Evolutionary conservation across 2,888 invertebrate species (phyloP).

Genomic region (Xiphydria camelus): DNA sequence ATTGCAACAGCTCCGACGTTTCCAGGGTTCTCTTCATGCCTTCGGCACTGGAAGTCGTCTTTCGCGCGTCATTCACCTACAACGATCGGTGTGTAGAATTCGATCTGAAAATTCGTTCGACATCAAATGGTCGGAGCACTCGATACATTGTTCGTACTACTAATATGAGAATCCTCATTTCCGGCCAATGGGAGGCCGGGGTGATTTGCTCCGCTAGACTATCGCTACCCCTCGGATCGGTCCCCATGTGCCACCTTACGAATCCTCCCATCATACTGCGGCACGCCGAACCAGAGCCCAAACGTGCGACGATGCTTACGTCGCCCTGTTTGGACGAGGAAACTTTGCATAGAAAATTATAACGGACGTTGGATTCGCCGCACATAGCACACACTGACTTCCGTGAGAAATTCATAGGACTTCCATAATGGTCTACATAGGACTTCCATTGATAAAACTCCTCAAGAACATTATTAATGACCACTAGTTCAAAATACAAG

Average conservation of each 20-base stretch:
- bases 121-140: background rate
- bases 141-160: slow-evolving; percentile 65
- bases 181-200: slow-evolving; percentile 81
- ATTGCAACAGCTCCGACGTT: slow-evolving; percentile 81
- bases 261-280: slow-evolving; percentile 94
- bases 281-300: slow-evolving; percentile 95
- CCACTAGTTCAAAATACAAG: too few relatives aligned
- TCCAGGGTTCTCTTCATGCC: slow-evolving; percentile 84
- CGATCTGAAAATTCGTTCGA: background rate
- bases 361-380: too few relatives aligned
- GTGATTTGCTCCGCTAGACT: slow-evolving; percentile 77
- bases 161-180: slow-evolving; percentile 85
- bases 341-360: background rate
- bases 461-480: too few relatives aligned
- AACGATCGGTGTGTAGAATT: slow-evolving; percentile 2
- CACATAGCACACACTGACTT: too few relatives aligned
- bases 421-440: too few relatives aligned
- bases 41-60: slow-evolving; percentile 82
- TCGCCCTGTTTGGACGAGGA: slow-evolving; percentile 66
- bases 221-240: slow-evolving; percentile 68
- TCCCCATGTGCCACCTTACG: slow-evolving; percentile 87
- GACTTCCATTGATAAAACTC: too few relatives aligned
- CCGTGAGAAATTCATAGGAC: too few relatives aligned
- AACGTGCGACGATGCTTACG: slow-evolving; percentile 76
- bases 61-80: slow-evolving; percentile 72